Base-by-base conservation (phyloP, 2,113 vertebrate species). In the Suricata suricatta region DNA sequence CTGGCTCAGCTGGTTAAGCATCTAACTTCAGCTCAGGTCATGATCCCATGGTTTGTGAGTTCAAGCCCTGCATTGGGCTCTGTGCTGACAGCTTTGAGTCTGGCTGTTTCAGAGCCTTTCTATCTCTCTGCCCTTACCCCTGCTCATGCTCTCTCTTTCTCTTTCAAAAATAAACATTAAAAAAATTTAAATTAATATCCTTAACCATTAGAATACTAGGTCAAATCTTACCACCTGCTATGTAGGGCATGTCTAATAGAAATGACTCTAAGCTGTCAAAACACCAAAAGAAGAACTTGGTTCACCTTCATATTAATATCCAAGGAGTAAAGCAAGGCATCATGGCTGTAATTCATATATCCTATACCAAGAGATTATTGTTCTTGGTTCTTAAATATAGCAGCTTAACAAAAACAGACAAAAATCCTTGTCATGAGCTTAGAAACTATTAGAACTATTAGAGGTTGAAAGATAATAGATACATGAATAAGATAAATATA, bases 41-140 rank as follows among this genome's bases (percentile, higher is more conserved):
- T 60, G 57, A 25, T 60, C 57, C 23, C 57, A 25, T 2, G 21
- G 2, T 60, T 60, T 8, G 7, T 25, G 57, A 25, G 21, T 60
- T 60, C 8, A 0, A 60, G 57, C 21, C 57, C 57, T 9, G 2
- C 0, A 7, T 60, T 0, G 8, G 57, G 21, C 21, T 23, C 21
- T 60, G 57, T 23, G 57, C 57, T 60, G 57, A 60, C 57, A 60
- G 57, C 57, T 60, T 7, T 2, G 57, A 60, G 57, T 21, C 57
- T 60, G 57, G 57, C 21, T 60, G 57, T 60, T 60, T 60, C 57
- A 60, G 57, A 60, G 57, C 57, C 19, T 21, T 7, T 23, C 19
- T 60, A 21, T 60, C 57, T 57, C 54, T 57, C 54, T 57, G 19
- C 54, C 17, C 17, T 6, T 60, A 8, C 57, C 57, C 57, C 21